A percentile compares a stretch with the other conserved stretches of the same genome.
Conservation (phyloP, 2,888 invertebrate genomes). For the Eustalomyia histrio region DNA sequence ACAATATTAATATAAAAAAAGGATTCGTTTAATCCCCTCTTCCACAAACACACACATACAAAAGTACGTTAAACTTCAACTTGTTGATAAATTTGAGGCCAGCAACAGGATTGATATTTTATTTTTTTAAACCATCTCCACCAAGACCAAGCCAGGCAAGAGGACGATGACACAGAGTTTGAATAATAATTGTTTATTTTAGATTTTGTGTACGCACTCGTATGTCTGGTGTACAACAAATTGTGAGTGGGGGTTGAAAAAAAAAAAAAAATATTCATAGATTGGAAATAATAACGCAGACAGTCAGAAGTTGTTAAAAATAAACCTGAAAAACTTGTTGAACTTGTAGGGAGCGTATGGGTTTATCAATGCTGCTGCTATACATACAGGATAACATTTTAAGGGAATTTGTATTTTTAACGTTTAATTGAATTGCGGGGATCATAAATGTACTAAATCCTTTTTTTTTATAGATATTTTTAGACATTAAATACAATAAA, state of each 20-base stretch:
- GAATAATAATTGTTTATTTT: slow-evolving; percentile 44
- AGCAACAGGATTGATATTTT: slow-evolving; percentile 55
- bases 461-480: not conserved
- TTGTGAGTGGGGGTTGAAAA: slow-evolving; percentile 57
- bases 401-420: not conserved
- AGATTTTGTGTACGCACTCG: not conserved
- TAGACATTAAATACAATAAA: not conserved
- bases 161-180: slow-evolving; percentile 58
- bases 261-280: too few relatives aligned
- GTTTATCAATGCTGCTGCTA: not conserved
- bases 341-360: slow-evolving; percentile 42
- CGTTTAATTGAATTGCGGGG: not conserved
- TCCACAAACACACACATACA: not conserved
- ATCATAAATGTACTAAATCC: not conserved
- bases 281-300: slow-evolving; percentile 21
- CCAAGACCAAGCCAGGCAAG: slow-evolving; percentile 2
- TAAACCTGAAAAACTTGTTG: slow-evolving; percentile 64
- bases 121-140: not conserved
- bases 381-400: not conserved
- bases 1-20: slow-evolving; percentile 7
- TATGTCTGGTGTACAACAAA: not conserved
- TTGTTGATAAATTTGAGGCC: slow-evolving; percentile 10
- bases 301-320: slow-evolving; percentile 39
- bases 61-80: not conserved
- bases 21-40: slow-evolving; percentile 30